A percentile compares a stretch with the other conserved stretches of the same genome.
Evolutionary conservation across 2,113 vertebrate genomes (phyloP).

Genomic region (Nesoenas mayeri): DNA sequence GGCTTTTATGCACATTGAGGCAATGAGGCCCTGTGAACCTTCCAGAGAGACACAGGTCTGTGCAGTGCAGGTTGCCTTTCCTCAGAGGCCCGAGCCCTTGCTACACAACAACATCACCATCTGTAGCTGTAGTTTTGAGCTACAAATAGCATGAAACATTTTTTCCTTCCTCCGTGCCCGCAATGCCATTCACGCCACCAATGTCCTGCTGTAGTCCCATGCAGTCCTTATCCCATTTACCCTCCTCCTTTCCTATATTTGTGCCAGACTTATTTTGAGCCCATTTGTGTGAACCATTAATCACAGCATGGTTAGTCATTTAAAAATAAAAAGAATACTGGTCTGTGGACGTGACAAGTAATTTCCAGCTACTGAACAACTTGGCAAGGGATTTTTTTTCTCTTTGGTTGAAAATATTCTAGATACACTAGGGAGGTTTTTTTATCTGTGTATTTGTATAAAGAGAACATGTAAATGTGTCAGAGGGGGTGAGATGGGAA

Average conservation of each 20-base stretch:
- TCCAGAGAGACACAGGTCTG: background rate
- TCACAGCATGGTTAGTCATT: constrained; percentile 71
- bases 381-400: constrained; percentile 71
- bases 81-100: background rate
- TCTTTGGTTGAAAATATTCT: constrained; percentile 71
- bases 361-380: constrained; percentile 77
- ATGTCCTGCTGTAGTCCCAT: constrained; percentile 65
- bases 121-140: constrained; percentile 74
- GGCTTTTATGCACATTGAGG: rapidly evolving
- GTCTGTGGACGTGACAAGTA: constrained; percentile 62
- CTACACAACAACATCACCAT: constrained; percentile 27
- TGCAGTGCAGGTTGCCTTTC: background rate
- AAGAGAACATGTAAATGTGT: constrained; percentile 28
- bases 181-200: constrained; percentile 77
- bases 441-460: background rate
- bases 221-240: constrained; percentile 36
- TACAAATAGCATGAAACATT: constrained; percentile 79
- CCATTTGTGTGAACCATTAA: constrained; percentile 71
- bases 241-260: constrained; percentile 35
- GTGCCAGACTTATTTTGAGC: constrained; percentile 76
- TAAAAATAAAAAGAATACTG: constrained; percentile 71
- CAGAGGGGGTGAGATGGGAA: background rate
- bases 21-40: background rate
- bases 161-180: constrained; percentile 70
- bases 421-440: constrained; percentile 40